phyloP scores from a whole-genome alignment of 2,113 vertebrate species.

The Taurulus bubalis region DNA sequence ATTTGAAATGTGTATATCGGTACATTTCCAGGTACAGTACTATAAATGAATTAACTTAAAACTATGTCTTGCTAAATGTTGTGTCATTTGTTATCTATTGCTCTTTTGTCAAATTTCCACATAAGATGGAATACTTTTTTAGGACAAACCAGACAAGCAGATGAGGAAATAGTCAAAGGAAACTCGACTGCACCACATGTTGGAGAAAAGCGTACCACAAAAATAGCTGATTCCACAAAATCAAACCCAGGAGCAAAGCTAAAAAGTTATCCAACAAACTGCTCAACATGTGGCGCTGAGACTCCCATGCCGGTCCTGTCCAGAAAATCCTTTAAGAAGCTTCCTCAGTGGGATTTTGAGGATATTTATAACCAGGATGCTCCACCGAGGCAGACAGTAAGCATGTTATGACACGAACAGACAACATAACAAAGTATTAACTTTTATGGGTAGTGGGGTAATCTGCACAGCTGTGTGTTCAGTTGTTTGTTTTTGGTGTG shows the following conservation, averaged over 20 bases:
- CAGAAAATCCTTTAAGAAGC: constrained; percentile 38
- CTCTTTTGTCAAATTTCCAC: constrained; percentile 12
- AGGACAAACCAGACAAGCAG: background rate
- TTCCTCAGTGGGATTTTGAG: constrained; percentile 79
- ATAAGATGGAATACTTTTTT: constrained; percentile 11
- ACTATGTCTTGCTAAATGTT: background rate
- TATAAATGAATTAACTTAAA: background rate
- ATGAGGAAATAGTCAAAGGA: rapidly evolving
- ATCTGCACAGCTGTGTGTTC: background rate
- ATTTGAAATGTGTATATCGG: background rate
- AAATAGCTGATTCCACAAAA: background rate
- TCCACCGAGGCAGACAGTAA: constrained; percentile 62
- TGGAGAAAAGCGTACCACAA: rapidly evolving
- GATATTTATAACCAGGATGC: constrained; percentile 69
- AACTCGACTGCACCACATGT: rapidly evolving
- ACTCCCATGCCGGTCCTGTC: constrained; percentile 61
- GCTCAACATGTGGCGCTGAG: background rate
- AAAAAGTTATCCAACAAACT: background rate
- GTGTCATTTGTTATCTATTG: background rate
- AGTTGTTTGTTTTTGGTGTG: background rate
- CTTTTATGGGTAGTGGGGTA: background rate
- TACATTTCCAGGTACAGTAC: too few species aligned
- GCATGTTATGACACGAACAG: background rate
- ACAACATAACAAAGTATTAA: rapidly evolving
- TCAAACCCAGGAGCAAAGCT: background rate